Percentiles rank a stretch among this genome's conserved stretches.
Conservation (phyloP, 2,113 vertebrate species). For the Synodontis membranacea region DNA sequence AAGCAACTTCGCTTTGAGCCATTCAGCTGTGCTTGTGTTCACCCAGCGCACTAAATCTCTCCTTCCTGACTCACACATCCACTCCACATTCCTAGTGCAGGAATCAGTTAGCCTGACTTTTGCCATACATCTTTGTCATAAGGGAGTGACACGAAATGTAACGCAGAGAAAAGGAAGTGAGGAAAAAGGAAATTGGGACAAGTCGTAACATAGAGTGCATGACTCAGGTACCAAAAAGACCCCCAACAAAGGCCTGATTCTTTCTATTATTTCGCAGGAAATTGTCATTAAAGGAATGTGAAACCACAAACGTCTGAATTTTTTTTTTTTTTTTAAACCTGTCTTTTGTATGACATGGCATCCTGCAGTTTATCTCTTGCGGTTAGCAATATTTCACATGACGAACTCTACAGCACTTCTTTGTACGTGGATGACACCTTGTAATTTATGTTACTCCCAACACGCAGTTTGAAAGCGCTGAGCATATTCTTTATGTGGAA, state of each 20-base stretch:
- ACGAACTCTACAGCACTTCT: background rate
- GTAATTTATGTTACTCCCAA: background rate
- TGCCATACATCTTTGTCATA: slow-evolving; percentile 38
- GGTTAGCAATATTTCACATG: slow-evolving; percentile 17
- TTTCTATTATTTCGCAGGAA: background rate
- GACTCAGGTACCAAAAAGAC: slow-evolving; percentile 17
- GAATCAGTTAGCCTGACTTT: slow-evolving; percentile 21
- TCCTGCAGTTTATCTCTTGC: slow-evolving; percentile 29
- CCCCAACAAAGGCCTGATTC: slow-evolving; percentile 25
- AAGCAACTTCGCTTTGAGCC: slow-evolving; percentile 45
- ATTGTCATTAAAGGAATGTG: background rate
- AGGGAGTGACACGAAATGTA: slow-evolving; percentile 7
- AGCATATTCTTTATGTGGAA: background rate
- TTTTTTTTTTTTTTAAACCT: background rate
- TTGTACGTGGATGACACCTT: slow-evolving; percentile 7
- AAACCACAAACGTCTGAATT: slow-evolving; percentile 6
- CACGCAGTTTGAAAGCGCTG: background rate
- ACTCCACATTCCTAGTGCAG: slow-evolving; percentile 10
- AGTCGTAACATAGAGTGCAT: background rate
- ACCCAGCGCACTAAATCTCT: slow-evolving; percentile 30
- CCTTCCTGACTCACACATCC: slow-evolving; percentile 65
- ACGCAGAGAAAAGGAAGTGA: slow-evolving; percentile 2
- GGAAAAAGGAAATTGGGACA: slow-evolving; percentile 27
- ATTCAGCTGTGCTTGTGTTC: slow-evolving; percentile 42
- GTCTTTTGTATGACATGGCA: background rate